A percentile compares a stretch with the other conserved stretches of the same genome.
phyloP scores from a whole-genome alignment of 1,140 invertebrate species.

The Drosophila miranda region DNA sequence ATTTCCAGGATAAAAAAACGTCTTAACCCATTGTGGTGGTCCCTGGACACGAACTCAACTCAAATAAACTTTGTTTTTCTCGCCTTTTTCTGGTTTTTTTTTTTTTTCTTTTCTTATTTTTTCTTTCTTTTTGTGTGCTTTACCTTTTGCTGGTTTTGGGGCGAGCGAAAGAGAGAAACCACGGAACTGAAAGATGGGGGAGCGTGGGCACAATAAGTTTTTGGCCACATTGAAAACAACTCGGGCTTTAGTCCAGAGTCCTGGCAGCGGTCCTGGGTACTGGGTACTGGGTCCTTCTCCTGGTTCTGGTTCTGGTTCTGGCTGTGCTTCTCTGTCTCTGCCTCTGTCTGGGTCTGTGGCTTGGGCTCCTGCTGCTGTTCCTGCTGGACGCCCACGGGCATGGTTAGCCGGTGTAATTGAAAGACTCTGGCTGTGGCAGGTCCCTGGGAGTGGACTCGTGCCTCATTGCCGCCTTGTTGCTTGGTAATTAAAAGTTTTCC shows the following conservation, averaged over 20 bases:
- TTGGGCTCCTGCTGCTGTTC: slow-evolving; percentile 16
- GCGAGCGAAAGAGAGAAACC: slow-evolving; percentile 11
- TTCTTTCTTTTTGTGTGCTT: slow-evolving; percentile 22
- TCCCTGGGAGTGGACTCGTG: not conserved
- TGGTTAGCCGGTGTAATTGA: slow-evolving; percentile 68
- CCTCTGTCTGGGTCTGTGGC: slow-evolving; percentile 35
- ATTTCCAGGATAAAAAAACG: slow-evolving; percentile 10
- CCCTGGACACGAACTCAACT: slow-evolving; percentile 15
- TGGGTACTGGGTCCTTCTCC: too few species aligned
- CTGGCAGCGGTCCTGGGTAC: not conserved
- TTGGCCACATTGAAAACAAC: slow-evolving; percentile 57
- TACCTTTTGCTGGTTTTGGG: slow-evolving; percentile 38
- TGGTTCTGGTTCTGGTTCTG: not conserved
- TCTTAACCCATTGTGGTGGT: slow-evolving; percentile 6
- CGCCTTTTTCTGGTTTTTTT: slow-evolving; percentile 27
- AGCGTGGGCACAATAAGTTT: slow-evolving; percentile 45
- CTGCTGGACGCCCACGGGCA: slow-evolving; percentile 53
- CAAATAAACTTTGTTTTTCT: slow-evolving; percentile 46
- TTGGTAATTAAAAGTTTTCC: slow-evolving; percentile 76
- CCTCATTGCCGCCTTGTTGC: slow-evolving; percentile 47
- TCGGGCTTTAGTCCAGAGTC: slow-evolving; percentile 12
- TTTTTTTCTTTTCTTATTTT: slow-evolving; percentile 13
- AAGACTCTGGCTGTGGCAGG: slow-evolving; percentile 45
- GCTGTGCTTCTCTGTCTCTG: slow-evolving; percentile 24
- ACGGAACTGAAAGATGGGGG: slow-evolving; percentile 5